These are phyloP conservation scores for Saturnia japonica DNA, from an alignment of 2,888 invertebrate species.

Conservation along the genomic window DNA sequence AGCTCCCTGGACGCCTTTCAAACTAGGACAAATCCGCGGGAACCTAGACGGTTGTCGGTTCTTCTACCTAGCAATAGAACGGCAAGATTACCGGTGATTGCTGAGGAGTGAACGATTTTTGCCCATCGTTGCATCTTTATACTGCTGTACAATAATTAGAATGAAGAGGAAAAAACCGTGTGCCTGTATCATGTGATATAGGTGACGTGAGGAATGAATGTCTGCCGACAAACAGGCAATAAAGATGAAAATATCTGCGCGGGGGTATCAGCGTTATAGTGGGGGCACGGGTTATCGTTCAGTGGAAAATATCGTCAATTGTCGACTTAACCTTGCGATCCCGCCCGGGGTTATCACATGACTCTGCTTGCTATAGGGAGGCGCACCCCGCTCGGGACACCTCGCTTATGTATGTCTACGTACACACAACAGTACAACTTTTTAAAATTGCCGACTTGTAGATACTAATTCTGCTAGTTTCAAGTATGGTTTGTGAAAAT, in stretches of 20 bases:
- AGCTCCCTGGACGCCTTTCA: no score
- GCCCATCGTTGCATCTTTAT: no score
- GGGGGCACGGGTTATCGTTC: constrained; percentile 36
- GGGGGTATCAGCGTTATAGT: background rate
- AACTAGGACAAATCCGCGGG: no score
- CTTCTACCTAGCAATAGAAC: no score
- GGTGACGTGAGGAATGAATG: constrained; percentile 17
- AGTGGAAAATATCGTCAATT: constrained; percentile 43
- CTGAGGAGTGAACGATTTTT: no score
- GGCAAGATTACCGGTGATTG: no score
- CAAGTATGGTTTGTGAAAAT: no score
- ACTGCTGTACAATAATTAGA: no score
- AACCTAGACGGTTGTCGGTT: no score
- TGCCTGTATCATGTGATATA: background rate
- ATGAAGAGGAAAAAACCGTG: background rate
- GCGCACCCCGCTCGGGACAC: background rate
- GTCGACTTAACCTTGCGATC: constrained; percentile 30
- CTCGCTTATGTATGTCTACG: background rate
- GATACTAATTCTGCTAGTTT: no score
- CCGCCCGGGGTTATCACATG: constrained; percentile 27
- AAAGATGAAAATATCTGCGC: constrained; percentile 46
- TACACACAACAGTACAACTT: background rate
- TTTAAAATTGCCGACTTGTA: no score
- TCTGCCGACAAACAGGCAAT: constrained; percentile 38
- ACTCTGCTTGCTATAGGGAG: background rate